Conservation (phyloP, 2,113 vertebrate species). For the Psettodes erumei region DNA sequence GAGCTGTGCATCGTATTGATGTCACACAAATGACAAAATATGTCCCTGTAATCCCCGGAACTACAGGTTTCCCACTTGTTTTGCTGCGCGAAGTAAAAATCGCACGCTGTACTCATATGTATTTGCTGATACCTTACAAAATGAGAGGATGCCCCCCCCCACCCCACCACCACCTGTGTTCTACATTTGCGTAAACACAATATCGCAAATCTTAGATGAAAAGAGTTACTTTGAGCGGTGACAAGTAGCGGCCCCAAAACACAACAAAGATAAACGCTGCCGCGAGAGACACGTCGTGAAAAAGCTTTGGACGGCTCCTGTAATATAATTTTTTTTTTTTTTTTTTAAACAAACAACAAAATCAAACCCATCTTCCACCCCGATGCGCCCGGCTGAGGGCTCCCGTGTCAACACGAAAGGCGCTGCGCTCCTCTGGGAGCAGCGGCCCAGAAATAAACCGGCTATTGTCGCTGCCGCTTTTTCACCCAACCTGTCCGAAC, state of each 20-base stretch:
- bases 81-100: too few species aligned
- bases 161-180: too few species aligned
- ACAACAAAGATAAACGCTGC: constrained; percentile 28
- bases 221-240: background rate
- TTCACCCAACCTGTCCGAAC: constrained; percentile 52
- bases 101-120: too few species aligned
- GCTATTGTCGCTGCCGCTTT: constrained; percentile 35
- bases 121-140: too few species aligned
- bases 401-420: constrained; percentile 45
- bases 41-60: background rate
- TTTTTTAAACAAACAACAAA: too few species aligned
- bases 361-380: constrained; percentile 51
- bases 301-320: too few species aligned
- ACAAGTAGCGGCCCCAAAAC: constrained; percentile 13
- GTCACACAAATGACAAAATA: background rate
- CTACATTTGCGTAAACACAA: too few species aligned
- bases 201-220: background rate
- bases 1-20: background rate
- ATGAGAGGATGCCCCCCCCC: too few species aligned
- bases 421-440: constrained; percentile 27
- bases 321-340: too few species aligned
- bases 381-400: background rate
- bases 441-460: constrained; percentile 42
- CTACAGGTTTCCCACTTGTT: too few species aligned
- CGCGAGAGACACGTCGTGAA: constrained; percentile 21